Evolutionary conservation across 2,888 invertebrate species (phyloP).

Genomic region (Drosophila vallismaia): DNA sequence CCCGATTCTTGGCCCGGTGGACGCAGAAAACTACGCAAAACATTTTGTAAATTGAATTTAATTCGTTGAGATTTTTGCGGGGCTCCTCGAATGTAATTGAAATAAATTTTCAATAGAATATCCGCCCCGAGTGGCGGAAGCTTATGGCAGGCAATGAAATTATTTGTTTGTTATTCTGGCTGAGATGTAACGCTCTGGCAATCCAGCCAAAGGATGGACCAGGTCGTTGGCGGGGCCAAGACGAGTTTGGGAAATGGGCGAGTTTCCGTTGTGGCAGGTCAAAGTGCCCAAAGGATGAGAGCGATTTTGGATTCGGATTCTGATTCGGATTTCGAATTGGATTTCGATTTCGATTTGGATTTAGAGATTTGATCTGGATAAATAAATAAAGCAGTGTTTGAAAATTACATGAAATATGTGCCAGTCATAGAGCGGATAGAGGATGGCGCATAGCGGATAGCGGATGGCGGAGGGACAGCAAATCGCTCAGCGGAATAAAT

Average conservation of each 20-base stretch:
- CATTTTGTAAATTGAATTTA: slow-evolving; percentile 78
- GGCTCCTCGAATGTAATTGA: slow-evolving; percentile 69
- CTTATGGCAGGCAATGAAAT: slow-evolving; percentile 65
- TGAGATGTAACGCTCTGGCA: slow-evolving; percentile 14
- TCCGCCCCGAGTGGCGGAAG: slow-evolving; percentile 67
- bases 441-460: no score
- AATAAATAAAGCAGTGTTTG: slow-evolving; percentile 49
- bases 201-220: slow-evolving; percentile 3
- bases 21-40: slow-evolving; percentile 68
- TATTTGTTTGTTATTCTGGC: slow-evolving; percentile 38
- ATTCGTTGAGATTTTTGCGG: slow-evolving; percentile 49
- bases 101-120: slow-evolving; percentile 78
- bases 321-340: not conserved
- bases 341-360: not conserved
- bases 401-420: slow-evolving; percentile 61
- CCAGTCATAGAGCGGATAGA: slow-evolving; percentile 54
- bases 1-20: slow-evolving; percentile 1
- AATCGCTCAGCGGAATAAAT: slow-evolving; percentile 65
- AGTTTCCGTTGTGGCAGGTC: slow-evolving; percentile 71
- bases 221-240: slow-evolving; percentile 9
- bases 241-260: slow-evolving; percentile 22
- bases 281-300: slow-evolving; percentile 39
- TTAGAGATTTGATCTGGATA: slow-evolving; percentile 20
- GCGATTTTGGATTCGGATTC: slow-evolving; percentile 13
- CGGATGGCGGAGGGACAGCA: slow-evolving; percentile 35